phyloP scores from a whole-genome alignment of 2,113 vertebrate genomes.

The Crotalus tigris region DNA sequence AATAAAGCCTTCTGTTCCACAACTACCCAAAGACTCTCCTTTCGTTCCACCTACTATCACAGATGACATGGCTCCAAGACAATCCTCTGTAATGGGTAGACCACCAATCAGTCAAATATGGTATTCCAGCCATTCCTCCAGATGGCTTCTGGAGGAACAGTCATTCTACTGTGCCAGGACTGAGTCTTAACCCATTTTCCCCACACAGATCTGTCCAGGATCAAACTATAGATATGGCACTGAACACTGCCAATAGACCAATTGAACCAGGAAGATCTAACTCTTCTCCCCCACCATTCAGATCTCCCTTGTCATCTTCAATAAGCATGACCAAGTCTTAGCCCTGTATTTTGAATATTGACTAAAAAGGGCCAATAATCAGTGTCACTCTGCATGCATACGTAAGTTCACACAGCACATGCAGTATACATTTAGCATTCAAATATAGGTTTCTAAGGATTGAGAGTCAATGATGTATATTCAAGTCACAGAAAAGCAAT shows the following conservation, averaged over 20 bases:
- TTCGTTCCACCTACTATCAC: not conserved
- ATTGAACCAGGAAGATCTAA: not conserved
- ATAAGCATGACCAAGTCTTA: not conserved
- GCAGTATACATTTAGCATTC: not conserved
- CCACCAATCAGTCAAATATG: not conserved
- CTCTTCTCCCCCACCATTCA: not conserved
- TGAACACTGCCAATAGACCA: not conserved
- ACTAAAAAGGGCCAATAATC: not conserved
- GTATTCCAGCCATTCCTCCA: not conserved
- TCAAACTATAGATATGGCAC: not conserved
- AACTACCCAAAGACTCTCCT: not conserved
- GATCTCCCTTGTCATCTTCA: not conserved
- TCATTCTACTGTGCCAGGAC: not conserved
- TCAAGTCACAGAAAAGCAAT: not conserved
- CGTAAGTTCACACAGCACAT: not conserved
- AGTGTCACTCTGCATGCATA: not conserved
- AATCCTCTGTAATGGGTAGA: not conserved
- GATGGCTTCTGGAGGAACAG: not conserved
- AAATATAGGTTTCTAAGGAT: not conserved
- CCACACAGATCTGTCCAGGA: not conserved
- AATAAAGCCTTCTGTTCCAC: not conserved
- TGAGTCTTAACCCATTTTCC: not conserved
- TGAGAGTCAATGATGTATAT: not conserved
- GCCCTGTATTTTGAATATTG: not conserved
- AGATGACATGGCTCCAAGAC: not conserved